Percentiles rank a stretch among this genome's conserved stretches.
These are phyloP conservation scores for Cricetomys ansorgei DNA, from an alignment of 2,113 vertebrate genomes.

Conservation along the genomic window DNA sequence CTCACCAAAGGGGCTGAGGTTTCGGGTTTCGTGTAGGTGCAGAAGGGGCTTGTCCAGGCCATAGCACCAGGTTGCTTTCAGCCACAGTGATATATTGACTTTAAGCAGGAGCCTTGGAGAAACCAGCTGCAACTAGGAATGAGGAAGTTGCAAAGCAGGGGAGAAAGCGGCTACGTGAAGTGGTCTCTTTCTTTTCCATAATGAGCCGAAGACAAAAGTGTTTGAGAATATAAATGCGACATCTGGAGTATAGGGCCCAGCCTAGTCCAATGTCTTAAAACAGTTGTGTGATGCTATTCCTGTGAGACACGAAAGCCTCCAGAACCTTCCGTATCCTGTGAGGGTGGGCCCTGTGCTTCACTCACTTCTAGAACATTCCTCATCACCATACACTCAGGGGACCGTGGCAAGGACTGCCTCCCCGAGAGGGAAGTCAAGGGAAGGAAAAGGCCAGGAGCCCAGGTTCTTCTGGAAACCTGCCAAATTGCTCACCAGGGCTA, in stretches of 20 bases:
- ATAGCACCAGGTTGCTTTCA: conserved; percentile 61
- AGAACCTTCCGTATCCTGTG: background rate
- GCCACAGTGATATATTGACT: background rate
- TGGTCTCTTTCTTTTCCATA: background rate
- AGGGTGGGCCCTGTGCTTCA: background rate
- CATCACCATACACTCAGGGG: background rate
- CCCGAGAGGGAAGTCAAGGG: background rate
- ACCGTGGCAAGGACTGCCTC: background rate
- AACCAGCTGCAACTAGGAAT: background rate
- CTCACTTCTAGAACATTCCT: background rate
- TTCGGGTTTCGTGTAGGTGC: background rate
- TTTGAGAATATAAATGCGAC: background rate
- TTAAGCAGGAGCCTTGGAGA: conserved; percentile 65
- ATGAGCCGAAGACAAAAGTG: background rate
- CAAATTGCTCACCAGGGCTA: background rate
- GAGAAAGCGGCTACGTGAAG: background rate
- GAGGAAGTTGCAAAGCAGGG: background rate
- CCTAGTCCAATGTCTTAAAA: conserved; percentile 42
- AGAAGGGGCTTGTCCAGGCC: conserved; percentile 60
- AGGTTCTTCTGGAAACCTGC: conserved; percentile 28
- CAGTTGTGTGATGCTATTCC: background rate
- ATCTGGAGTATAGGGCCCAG: background rate
- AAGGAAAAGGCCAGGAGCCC: background rate
- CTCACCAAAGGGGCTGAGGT: background rate
- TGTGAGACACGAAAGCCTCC: background rate